Evolutionary conservation across 2,888 invertebrate genomes (phyloP), one percentile per base, ranked within the genome.

Genomic region (Tetheella fluctuosa): DNA sequence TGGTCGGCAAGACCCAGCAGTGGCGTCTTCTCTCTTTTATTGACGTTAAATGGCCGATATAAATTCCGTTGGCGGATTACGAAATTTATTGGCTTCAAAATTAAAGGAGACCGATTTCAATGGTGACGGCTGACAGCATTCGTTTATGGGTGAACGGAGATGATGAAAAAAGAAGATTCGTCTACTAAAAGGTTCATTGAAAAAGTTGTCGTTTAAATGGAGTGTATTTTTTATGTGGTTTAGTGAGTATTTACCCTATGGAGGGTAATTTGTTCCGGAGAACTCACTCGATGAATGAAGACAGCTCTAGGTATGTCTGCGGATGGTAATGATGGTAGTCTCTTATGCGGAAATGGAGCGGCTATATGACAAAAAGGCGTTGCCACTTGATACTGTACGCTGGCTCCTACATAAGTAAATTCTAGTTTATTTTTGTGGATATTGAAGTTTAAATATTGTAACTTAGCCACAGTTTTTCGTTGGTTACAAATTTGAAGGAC

Each of bases 31-130:
- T 74, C 76, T 80, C 81, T 77, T 80, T 86, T 86, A 90, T 90
- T 89, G 91, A 89, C 91, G 83, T 89, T 91, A 90, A 91, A 91
- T 90, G 86, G 90, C 74, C 88, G 89, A 91, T 90, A 91, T 91
- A 91, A 90, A 91, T 90, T 90, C 90, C 81, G 79, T 81, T 90
- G 91, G 91, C 90, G 88, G 89, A 91, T 92, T 91, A 89, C 90
- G 80, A 90, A 89, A 91, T 92, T 91, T 91, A 92, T 91, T 90
- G 88, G 86, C 82, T 85, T 92, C 86, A 89, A 91, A 92, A 91
- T 91, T 91, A 91, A 92, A 91, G 80, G 90, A 87, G 88, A 86
- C 91, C 91, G 91, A 90, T 89, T 91, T 91, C 91, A 91, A 91
- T 91, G 89, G 90, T 77, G 82, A 83, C 80, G 74, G 80, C 75